Evolutionary conservation across 2,797 vertebrate species (phyloP).

Genomic region (Helicolenus hilgendorfi): DNA sequence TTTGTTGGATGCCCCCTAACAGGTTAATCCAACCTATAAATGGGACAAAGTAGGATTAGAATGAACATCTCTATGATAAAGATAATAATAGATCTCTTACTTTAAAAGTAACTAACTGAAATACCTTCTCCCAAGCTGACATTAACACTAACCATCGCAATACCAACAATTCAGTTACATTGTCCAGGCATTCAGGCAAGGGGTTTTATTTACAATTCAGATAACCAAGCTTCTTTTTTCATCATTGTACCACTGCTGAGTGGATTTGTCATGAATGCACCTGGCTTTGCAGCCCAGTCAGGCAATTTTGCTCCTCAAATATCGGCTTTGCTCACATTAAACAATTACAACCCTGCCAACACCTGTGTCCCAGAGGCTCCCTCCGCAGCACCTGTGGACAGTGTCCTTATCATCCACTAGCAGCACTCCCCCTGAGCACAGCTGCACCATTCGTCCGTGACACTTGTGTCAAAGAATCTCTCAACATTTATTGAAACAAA

Average conservation of each 20-base stretch:
- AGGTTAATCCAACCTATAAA: background rate
- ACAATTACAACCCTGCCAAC: constrained; percentile 8
- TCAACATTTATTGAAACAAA: constrained; percentile 24
- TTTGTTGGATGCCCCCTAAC: background rate
- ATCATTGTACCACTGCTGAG: background rate
- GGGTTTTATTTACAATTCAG: constrained; percentile 12
- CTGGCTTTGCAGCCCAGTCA: background rate
- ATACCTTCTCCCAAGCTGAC: background rate
- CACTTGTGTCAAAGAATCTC: constrained; percentile 13
- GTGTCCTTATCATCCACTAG: constrained; percentile 36
- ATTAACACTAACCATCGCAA: background rate
- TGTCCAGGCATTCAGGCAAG: background rate
- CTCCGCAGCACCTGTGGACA: constrained; percentile 15
- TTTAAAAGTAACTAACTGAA: background rate
- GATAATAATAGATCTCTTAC: background rate
- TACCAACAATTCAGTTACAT: background rate
- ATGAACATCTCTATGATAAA: background rate
- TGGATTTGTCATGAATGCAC: constrained; percentile 3
- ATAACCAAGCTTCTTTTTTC: background rate
- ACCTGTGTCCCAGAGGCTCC: background rate
- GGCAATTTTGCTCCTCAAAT: constrained; percentile 35
- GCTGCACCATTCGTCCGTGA: background rate
- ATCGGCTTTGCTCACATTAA: constrained; percentile 35
- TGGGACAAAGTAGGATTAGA: background rate
- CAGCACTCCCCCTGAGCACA: constrained; percentile 18